Evolutionary conservation across 2,888 invertebrate genomes (phyloP), one percentile per base, ranked within the genome.

Genomic region (Leptopilina drosophilae): DNA sequence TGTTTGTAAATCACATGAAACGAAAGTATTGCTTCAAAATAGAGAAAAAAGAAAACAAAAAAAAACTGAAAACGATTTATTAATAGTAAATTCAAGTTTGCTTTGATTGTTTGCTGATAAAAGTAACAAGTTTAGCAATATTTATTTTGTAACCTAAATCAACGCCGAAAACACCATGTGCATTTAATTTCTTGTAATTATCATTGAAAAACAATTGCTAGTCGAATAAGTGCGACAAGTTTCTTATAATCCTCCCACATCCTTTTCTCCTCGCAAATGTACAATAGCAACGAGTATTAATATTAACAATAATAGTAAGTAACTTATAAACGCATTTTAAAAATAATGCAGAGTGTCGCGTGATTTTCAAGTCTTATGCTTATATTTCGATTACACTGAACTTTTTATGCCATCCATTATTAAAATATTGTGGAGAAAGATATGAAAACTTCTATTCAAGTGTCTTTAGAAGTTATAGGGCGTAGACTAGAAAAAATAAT

Each of bases 361-460:
- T 56, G 33, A 73, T 73, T n/a, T 73, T 12, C 5, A 40, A 56
- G 15, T 56, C n/a, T 26, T 73, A 14, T 73, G 56, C 56, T 73
- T 33, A 33, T 33, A 73, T 73, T 73, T 73, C 73, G 73, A 73
- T 73, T 40, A 73, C 56, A 73, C 40, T 73, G 73, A 73, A 73
- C 33, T 73, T 40, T 56, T 73, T 73, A 73, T 73, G 73, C 73
- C 73, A 73, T 73, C 73, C 73, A 73, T 56, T 73, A 73, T 73
- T 73, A 73, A 53, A 8, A 73, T 73, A 20, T 20, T 73, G 40
- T 59, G 14, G 56, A 40, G 73, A 73, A 59, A 73, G 56, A 73
- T 15, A 56, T 49, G 49, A 53, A 62, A 7, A 62, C 20, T 20
- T 20, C 33, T 73, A 73, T 73, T 73, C 56, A 73, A 73, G 73